These are phyloP conservation scores for Cyclophora albipunctata DNA, from an alignment of 2,888 invertebrate genomes.

Conservation along the genomic window DNA sequence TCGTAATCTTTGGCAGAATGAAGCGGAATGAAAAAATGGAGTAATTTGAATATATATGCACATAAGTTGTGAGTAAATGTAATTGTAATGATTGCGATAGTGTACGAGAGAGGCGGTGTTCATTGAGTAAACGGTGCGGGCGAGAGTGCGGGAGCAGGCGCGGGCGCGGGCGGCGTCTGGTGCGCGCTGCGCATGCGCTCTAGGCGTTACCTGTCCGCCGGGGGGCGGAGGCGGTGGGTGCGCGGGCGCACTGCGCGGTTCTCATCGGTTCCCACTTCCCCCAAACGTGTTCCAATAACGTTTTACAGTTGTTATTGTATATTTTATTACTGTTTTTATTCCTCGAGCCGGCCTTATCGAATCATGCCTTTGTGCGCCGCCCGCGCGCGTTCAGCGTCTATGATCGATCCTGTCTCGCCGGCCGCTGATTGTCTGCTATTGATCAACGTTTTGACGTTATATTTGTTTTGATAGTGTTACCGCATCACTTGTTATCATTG, in stretches of 20 bases:
- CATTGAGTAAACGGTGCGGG: constrained; percentile 51
- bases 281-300: constrained; percentile 43
- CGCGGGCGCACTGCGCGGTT: too few relatives aligned
- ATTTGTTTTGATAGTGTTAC: not conserved
- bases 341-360: constrained; percentile 18
- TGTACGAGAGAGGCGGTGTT: constrained; percentile 21
- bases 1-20: too few relatives aligned
- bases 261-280: constrained; percentile 13
- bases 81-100: too few relatives aligned
- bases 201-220: constrained; percentile 16
- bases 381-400: not conserved
- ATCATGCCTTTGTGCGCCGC: constrained; percentile 12
- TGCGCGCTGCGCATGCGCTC: not conserved
- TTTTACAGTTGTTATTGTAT: constrained; percentile 52
- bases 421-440: too few relatives aligned
- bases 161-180: constrained; percentile 12
- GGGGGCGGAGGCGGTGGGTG: too few relatives aligned
- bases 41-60: too few relatives aligned
- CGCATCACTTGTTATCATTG: too few relatives aligned
- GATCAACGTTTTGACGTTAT: not conserved
- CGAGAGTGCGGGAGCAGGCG: not conserved
- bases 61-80: too few relatives aligned
- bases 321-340: constrained; percentile 39
- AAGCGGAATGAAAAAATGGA: too few relatives aligned
- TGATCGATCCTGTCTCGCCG: too few relatives aligned